Base-by-base conservation (phyloP, 2,113 vertebrate species). In the Equus przewalskii region DNA sequence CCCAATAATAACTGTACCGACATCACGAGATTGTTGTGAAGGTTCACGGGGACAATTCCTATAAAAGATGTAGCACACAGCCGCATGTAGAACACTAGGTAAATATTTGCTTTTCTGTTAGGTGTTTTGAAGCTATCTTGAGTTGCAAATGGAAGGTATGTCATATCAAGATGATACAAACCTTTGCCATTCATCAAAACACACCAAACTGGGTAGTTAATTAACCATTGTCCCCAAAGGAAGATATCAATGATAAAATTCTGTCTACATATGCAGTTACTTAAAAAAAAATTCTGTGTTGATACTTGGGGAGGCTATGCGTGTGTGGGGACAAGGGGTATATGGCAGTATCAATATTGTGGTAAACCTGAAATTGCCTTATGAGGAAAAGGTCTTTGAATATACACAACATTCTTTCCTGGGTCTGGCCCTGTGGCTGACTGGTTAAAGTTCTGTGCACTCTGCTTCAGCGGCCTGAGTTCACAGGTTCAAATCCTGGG, bases 1-100 rank as follows among this genome's bases (percentile, higher is more conserved):
- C 18, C 36, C 41, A 18, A 24, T 2, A 51, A 18, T 22, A 67
- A 5, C 12, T 3, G 41, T 13, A 24, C 12, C 6, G 2, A 1
- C 18, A 14, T 41, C 8, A 6, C 1, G 9, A 7, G 11, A 33
- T n/a, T 16, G 6, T n/a, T 26, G 54, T 22, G 7, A 81, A 70
- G 64, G 70, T 18, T n/a, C 14, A n/a, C 8, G 8, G 51, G 18
- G 36, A 81, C 8, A 5, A 19, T 44, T 26, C 22, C 8, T 13
- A 13, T 3, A 9, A 60, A 81, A 46, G 36, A 58, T 21, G 46
- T 33, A 12, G 51, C 64, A 91, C 28, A 41, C 12, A 14, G 26
- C 36, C 49, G 12, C 30, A 3, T 9, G 7, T 1, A 3, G 18
- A 67, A 11, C 5, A 0, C 22, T 30, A 65, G 51, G 33, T 44